phyloP scores from a whole-genome alignment of 2,797 vertebrate genomes.

The Psittacula echo region DNA sequence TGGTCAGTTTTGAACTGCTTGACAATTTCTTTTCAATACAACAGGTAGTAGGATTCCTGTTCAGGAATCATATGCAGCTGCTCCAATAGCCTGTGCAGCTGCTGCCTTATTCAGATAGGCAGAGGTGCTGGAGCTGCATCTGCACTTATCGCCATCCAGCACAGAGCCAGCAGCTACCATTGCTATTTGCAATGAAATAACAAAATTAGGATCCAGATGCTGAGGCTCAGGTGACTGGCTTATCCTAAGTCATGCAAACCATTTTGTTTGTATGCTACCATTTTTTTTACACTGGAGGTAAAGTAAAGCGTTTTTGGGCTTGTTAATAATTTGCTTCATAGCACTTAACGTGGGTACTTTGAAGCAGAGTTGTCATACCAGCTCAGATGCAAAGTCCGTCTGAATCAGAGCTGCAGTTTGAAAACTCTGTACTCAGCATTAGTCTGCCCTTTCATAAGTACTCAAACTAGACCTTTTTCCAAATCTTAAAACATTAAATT shows the following conservation, averaged over 20 bases:
- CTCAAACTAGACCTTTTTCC: neutral
- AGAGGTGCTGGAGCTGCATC: neutral
- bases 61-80: neutral
- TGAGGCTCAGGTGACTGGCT: neutral
- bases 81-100: neutral
- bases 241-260: neutral
- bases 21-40: neutral
- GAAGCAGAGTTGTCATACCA: neutral
- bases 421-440: neutral
- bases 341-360: neutral
- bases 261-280: neutral
- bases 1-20: neutral
- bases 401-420: neutral
- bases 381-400: neutral
- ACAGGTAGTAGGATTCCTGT: neutral
- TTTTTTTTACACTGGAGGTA: neutral
- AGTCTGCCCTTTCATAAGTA: neutral
- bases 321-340: neutral
- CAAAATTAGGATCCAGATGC: neutral
- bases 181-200: neutral
- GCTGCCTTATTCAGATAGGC: neutral
- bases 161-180: neutral
- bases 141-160: accelerated
- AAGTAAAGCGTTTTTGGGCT: neutral
- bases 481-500: neutral